Evolutionary conservation across 2,888 invertebrate genomes (phyloP), one percentile per base, ranked within the genome.

Genomic region (Timandra comae): DNA sequence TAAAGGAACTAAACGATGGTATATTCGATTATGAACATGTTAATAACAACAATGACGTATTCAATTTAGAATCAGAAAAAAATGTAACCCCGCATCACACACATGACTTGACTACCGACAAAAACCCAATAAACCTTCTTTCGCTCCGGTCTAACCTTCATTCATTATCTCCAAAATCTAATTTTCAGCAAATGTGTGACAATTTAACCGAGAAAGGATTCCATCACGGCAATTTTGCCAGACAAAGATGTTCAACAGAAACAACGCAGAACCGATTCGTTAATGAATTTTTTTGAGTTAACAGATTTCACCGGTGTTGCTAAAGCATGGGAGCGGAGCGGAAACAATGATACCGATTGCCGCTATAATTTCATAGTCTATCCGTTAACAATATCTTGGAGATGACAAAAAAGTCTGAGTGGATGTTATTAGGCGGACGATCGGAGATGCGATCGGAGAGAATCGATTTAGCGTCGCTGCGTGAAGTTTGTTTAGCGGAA

Each of bases 401-500:
- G 64, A 45, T 61, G 56, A 59, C 68, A 78, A 79, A 82, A 77
- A 84, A 81, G 59, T 26, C 30, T 70, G 69, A 68, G 71, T 75
- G 70, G 63, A 72, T 71, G 73, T 79, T 78, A 82, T 77, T 71
- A 70, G 65, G 55, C 57, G 58, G 65, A 50, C 62, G 68, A 61
- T 64, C 61, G 61, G 69, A 73, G 81, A 78, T 75, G 71, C 70
- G 76, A 78, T 73, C 69, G 73, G 56, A 52, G 58, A 63, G 64
- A 82, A 84, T 84, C 77, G 79, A 84, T 85, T 84, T 71, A 50
- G 64, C 60, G 61, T 63, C 67, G 64, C 66, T 64, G 76, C 81
- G 79, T 82, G 80, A 81, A 76, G 81, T 84, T 84, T 82, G 84
- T 80, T 82, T 81, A 82, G 77, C 65, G 74, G 74, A 78, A 78